Base-by-base conservation (phyloP, 2,888 invertebrate genomes). In the Ophion ellenae region DNA sequence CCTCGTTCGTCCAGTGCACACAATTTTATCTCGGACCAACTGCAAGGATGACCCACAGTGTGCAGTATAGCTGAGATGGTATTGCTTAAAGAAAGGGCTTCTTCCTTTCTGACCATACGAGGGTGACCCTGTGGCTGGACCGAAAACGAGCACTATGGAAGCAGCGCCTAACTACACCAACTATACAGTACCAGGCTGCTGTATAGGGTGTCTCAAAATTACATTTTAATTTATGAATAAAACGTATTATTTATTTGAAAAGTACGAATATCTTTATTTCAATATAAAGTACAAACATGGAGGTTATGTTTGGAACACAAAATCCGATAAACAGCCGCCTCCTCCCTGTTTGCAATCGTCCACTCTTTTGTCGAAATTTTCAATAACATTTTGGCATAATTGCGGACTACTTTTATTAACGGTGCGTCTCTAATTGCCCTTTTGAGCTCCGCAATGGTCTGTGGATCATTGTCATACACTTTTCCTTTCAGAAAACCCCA, bases 61-160 rank as follows among this genome's bases (percentile, higher is more conserved):
- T 2, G 88, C 84, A 89, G 87, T 88, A 89, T 86, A 86, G 79
- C 81, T 76, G 45, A 86, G 88, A 85, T 87, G 81, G 84, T 84
- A 63, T 73, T 64, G 78, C 77, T 69, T 14, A 57, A 67, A 76
- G 84, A 80, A 66, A 74, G 57, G 61, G 57, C 63, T 61, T 64
- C 80, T 83, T 74, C 67, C 66, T 74, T 75, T 61, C 53, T 45
- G 71, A 61, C 45, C 57, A 64, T 70, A n/a, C 66, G 17, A 40
- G 32, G 59, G 47, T 28, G 77, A 81, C 75, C 64, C 75, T 66
- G 71, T 70, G 47, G 84, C 76, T 71, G 75, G 28, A 80, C 64
- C 61, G 40, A 64, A 0, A 74, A 59, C 32, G 57, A 32, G 75
- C 57, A 64, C 84, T 75, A 36, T 45, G 75, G 70, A 45, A 69